These are phyloP conservation scores for Meta bourneti DNA, from an alignment of 2,888 invertebrate species.

Conservation along the genomic window DNA sequence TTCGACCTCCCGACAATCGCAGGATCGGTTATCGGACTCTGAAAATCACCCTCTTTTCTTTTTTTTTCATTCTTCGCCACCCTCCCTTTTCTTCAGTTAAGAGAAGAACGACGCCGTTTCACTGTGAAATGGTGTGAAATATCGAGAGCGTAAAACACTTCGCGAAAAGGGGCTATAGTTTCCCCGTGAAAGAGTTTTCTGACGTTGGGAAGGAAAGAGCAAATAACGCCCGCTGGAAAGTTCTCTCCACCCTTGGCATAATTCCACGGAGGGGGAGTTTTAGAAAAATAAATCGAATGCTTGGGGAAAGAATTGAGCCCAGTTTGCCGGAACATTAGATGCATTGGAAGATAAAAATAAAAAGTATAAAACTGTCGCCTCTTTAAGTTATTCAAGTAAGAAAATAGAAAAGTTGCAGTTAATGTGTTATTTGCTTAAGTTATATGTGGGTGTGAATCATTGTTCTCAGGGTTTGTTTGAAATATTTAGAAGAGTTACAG, in stretches of 20 bases:
- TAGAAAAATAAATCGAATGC: background rate
- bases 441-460: background rate
- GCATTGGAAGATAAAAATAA: background rate
- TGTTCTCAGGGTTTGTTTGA: background rate
- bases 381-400: background rate
- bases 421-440: background rate
- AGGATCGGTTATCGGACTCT: conserved; percentile 54
- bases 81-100: conserved; percentile 1
- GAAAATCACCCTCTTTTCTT: conserved; percentile 22
- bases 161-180: conserved; percentile 15
- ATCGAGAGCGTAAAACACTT: conserved; percentile 47
- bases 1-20: conserved; percentile 13
- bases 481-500: background rate
- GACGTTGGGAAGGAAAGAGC: conserved; percentile 1
- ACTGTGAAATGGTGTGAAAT: conserved; percentile 59
- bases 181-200: background rate
- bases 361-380: background rate
- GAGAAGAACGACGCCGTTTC: conserved; percentile 41
- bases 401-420: background rate
- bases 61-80: conserved; percentile 5
- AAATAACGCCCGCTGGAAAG: conserved; percentile 2
- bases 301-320: background rate
- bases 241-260: background rate
- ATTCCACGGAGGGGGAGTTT: background rate
- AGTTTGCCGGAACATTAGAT: background rate